Evolutionary conservation across 2,888 invertebrate genomes (phyloP), one percentile per base, ranked within the genome.

Genomic region (Zonitis immaculata): DNA sequence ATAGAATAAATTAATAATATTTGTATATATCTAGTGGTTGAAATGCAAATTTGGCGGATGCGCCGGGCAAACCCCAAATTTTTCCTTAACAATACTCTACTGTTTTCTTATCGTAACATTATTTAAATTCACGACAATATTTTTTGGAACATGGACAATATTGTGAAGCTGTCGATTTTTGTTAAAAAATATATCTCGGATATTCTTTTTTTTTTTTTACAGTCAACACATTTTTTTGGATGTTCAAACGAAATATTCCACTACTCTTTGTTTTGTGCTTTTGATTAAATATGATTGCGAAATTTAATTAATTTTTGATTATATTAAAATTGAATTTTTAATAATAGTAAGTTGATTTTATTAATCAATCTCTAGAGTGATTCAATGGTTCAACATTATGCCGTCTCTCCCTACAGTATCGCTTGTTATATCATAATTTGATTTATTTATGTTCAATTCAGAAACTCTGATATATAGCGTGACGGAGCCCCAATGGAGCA

Each of bases 401-500:
- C 56, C 53, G 56, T 53, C 53, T 56, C 52, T 56, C 56, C 52
- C 57, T 57, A 54, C 57, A 57, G 57, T 57, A 57, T 51, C 44
- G 57, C 54, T 51, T 54, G 57, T 54, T 57, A 57, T 57, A 54
- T 57, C 57, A 54, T 57, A 57, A 54, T 57, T 54, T 57, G 57
- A 57, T 57, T 51, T 57, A 57, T 57, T 57, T 51, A 51, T 53
- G 54, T 57, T 57, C 57, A 51, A 54, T 57, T 54, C 57, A 42
- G 51, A 32, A 51, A 27, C n/a, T 48, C 56, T 53, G 47, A 53
- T 53, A 54, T 54, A 57, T 57, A 53, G 57, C 57, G 57, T 57
- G 57, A 57, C 54, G 46, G 87, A 84, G 59, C 87, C 87, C 78
- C 84, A n/a, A 95, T 96, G 8, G 78, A 97, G 54, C 96, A 97